Evolutionary conservation across 2,113 vertebrate genomes (phyloP).

Genomic region (Zapornia atra): DNA sequence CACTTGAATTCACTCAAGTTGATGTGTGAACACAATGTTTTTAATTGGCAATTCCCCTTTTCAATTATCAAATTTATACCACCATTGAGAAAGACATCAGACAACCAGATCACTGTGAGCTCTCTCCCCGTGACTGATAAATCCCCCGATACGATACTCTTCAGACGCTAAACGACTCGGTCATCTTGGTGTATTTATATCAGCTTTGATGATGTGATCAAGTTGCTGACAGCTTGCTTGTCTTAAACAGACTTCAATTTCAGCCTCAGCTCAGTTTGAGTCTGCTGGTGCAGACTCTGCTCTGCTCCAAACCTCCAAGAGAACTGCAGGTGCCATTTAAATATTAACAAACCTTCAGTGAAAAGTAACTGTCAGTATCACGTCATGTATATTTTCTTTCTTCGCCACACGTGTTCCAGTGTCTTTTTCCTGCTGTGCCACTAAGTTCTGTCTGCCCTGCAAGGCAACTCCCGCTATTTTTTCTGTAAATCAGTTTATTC

Average conservation of each 20-base stretch:
- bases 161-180: background rate
- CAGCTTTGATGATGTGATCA: background rate
- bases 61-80: background rate
- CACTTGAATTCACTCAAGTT: background rate
- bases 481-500: background rate
- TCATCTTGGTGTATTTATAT: background rate
- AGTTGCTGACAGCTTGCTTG: background rate
- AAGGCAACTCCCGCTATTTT: background rate
- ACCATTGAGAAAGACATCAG: background rate
- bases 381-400: background rate
- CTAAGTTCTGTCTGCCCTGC: background rate
- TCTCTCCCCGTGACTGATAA: background rate
- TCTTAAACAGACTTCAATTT: background rate
- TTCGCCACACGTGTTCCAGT: accelerated
- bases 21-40: background rate
- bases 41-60: background rate
- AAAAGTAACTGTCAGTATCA: background rate
- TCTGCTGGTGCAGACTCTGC: background rate
- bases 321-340: background rate
- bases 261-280: background rate
- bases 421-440: background rate
- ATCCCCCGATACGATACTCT: background rate
- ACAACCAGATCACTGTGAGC: background rate
- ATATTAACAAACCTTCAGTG: background rate
- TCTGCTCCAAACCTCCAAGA: background rate